Evolutionary conservation across 2,797 vertebrate genomes (phyloP).

Genomic region (Dermochelys coriacea): DNA sequence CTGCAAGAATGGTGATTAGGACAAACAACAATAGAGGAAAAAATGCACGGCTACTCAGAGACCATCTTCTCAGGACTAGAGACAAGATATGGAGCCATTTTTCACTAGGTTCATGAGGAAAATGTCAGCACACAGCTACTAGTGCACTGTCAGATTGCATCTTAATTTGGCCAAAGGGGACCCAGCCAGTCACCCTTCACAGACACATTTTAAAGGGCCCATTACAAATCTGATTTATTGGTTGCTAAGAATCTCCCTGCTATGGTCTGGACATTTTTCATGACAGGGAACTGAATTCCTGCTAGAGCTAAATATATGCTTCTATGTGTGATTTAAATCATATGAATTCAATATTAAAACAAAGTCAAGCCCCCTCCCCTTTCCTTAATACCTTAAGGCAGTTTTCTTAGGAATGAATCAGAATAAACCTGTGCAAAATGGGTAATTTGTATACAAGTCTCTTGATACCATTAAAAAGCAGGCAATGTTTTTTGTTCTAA

Average conservation of each 20-base stretch:
- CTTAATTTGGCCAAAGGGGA: slow-evolving; percentile 80
- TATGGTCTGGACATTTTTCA: slow-evolving; percentile 63
- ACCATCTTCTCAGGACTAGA: slow-evolving; percentile 68
- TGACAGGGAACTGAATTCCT: slow-evolving; percentile 65
- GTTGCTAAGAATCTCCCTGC: slow-evolving; percentile 61
- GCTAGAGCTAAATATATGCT: slow-evolving; percentile 66
- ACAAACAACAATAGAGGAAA: slow-evolving; percentile 60
- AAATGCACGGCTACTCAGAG: slow-evolving; percentile 65
- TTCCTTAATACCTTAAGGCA: slow-evolving; percentile 69
- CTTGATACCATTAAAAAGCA: slow-evolving; percentile 19
- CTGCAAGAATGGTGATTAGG: slow-evolving; percentile 52
- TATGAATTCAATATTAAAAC: slow-evolving; percentile 66
- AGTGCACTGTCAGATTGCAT: slow-evolving; percentile 76
- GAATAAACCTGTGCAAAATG: slow-evolving; percentile 76
- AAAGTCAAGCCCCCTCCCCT: slow-evolving; percentile 5
- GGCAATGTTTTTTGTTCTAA: slow-evolving; percentile 74
- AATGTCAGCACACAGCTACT: slow-evolving; percentile 82
- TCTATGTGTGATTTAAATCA: slow-evolving; percentile 62
- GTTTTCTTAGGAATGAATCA: slow-evolving; percentile 77
- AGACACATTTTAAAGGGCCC: slow-evolving; percentile 76
- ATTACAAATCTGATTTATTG: slow-evolving; percentile 76
- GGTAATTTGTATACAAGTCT: slow-evolving; percentile 67
- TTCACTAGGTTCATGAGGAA: slow-evolving; percentile 80
- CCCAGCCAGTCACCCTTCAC: slow-evolving; percentile 74
- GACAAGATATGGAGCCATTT: slow-evolving; percentile 81